Evolutionary conservation across 2,888 invertebrate genomes (phyloP).

Genomic region (Muscina levida): DNA sequence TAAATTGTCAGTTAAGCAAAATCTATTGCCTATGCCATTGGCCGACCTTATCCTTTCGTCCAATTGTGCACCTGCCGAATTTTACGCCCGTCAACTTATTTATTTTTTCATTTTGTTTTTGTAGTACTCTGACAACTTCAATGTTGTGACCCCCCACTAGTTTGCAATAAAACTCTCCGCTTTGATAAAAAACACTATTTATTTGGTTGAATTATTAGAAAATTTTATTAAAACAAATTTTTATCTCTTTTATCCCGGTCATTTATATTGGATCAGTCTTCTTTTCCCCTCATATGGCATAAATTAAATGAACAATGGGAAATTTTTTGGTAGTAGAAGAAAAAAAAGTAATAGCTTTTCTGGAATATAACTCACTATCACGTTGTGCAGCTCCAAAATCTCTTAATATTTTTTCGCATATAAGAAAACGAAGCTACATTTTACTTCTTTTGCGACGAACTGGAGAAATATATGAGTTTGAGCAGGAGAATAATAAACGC

Average conservation of each 20-base stretch:
- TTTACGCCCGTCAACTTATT: too few species aligned
- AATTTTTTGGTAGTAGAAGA: neutral
- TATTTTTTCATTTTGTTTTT: too few species aligned
- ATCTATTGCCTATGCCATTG: too few species aligned
- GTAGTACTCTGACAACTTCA: too few species aligned
- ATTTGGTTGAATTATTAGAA: slow-evolving; percentile 60
- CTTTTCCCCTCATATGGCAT: neutral
- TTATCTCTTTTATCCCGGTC: slow-evolving; percentile 24
- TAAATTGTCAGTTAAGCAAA: too few species aligned
- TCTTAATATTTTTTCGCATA: slow-evolving; percentile 46
- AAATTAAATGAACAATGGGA: neutral
- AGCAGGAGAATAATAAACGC: slow-evolving; percentile 64
- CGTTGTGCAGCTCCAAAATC: slow-evolving; percentile 4
- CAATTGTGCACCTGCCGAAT: too few species aligned
- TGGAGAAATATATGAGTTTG: slow-evolving; percentile 57
- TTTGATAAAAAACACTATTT: slow-evolving; percentile 18
- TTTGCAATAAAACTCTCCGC: too few species aligned
- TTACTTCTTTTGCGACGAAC: neutral
- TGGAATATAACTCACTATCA: slow-evolving; percentile 43
- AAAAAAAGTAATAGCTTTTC: neutral
- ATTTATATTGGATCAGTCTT: neutral
- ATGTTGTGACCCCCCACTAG: too few species aligned
- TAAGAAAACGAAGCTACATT: neutral
- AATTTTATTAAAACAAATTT: slow-evolving; percentile 58
- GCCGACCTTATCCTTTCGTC: too few species aligned